Percentiles rank a stretch among this genome's conserved stretches.
phyloP scores from a whole-genome alignment of 2,113 vertebrate species.

The Brevimyrus niger region DNA sequence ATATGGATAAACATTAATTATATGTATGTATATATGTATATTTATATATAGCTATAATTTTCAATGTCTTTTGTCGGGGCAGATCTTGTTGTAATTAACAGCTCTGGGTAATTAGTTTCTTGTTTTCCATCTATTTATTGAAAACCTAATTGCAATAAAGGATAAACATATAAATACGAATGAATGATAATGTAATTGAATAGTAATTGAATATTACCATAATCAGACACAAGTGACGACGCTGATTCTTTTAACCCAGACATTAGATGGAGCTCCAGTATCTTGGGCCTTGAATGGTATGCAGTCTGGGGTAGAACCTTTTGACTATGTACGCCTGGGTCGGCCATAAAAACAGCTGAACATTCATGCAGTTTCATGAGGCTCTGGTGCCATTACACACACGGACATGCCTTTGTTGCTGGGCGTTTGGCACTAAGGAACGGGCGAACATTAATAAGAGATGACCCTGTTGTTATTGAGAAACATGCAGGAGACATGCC shows the following conservation, averaged over 20 bases:
- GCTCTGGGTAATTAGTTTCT: background rate
- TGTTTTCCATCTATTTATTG: background rate
- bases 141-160: background rate
- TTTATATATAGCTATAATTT: background rate
- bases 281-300: background rate
- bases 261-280: background rate
- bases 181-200: background rate
- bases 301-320: background rate
- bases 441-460: conserved; percentile 8
- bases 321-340: background rate
- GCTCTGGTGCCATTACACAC: background rate
- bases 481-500: background rate
- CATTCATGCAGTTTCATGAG: conserved; percentile 2
- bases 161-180: background rate
- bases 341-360: background rate
- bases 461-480: conserved; percentile 5
- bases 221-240: background rate
- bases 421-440: background rate
- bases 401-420: background rate
- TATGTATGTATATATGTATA: background rate
- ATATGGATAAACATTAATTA: background rate
- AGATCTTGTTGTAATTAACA: background rate
- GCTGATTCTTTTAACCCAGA: background rate
- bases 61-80: background rate
- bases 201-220: background rate